Percentiles rank a stretch among this genome's conserved stretches.
Conservation (phyloP, 2,113 vertebrate species). For the Nothobranchius kuhntae region DNA sequence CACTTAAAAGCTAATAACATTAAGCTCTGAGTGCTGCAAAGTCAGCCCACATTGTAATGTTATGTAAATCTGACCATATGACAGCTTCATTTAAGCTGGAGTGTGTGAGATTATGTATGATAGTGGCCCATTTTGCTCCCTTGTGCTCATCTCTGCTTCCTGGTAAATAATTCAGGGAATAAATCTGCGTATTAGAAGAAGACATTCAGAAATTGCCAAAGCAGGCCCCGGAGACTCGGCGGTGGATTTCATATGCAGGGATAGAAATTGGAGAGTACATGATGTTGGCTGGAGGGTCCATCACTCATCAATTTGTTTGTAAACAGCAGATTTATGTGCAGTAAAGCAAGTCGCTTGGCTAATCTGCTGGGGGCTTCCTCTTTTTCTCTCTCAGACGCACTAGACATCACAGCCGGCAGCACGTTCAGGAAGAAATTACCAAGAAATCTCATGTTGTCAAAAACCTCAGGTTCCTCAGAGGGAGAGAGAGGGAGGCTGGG, state of each 20-base stretch:
- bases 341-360: conserved; percentile 68
- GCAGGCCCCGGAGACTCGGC: conserved; percentile 63
- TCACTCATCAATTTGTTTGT: conserved; percentile 82
- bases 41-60: conserved; percentile 73
- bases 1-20: conserved; percentile 77
- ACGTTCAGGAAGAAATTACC: conserved; percentile 49
- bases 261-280: conserved; percentile 67
- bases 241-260: conserved; percentile 55
- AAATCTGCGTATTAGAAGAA: conserved; percentile 71
- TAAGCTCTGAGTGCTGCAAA: conserved; percentile 62
- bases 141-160: conserved; percentile 52
- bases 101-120: conserved; percentile 68
- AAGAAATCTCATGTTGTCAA: conserved; percentile 50
- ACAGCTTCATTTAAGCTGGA: conserved; percentile 73
- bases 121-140: conserved; percentile 63
- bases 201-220: conserved; percentile 64
- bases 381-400: conserved; percentile 12
- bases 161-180: conserved; percentile 71
- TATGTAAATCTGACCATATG: conserved; percentile 80
- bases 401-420: conserved; percentile 39
- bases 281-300: conserved; percentile 71
- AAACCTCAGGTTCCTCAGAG: conserved; percentile 10
- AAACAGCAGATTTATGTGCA: conserved; percentile 80
- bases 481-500: neutral
- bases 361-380: conserved; percentile 47